These are phyloP conservation scores for Corbicula japonica DNA, from an alignment of 2,888 invertebrate genomes.

Conservation along the genomic window DNA sequence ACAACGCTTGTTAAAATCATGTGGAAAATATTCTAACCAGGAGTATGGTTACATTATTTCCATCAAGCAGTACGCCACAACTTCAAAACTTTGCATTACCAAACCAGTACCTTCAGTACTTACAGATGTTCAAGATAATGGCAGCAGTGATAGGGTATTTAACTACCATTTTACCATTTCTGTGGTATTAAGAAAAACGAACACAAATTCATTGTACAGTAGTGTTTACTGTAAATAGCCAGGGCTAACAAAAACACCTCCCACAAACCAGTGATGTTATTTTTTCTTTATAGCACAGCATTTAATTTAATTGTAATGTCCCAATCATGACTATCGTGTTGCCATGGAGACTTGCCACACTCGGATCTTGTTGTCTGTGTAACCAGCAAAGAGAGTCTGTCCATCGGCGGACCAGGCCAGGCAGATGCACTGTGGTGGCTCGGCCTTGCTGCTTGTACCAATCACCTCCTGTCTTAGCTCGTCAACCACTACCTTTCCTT, in stretches of 20 bases:
- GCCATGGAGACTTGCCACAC: slow-evolving; percentile 96
- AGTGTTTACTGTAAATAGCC: slow-evolving; percentile 53
- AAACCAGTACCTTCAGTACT: too few species aligned
- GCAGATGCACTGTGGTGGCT: slow-evolving; percentile 98
- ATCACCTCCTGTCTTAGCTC: slow-evolving; percentile 99
- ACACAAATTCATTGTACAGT: slow-evolving; percentile 25
- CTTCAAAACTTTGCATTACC: too few species aligned
- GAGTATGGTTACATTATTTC: too few species aligned
- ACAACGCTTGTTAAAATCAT: too few species aligned
- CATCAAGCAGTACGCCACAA: too few species aligned
- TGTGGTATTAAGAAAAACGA: slow-evolving; percentile 29
- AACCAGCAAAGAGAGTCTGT: slow-evolving; percentile 99
- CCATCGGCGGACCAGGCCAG: slow-evolving; percentile 99
- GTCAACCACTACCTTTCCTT: slow-evolving; percentile 99
- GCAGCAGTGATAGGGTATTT: too few species aligned
- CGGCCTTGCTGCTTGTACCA: slow-evolving; percentile 91
- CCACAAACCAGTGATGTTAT: slow-evolving; percentile 28
- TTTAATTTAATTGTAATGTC: slow-evolving; percentile 17
- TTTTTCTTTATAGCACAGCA: too few species aligned
- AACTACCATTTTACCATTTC: too few species aligned
- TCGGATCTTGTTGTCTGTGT: slow-evolving; percentile 98
- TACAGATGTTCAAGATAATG: too few species aligned
- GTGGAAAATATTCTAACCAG: too few species aligned
- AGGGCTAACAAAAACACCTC: slow-evolving; percentile 35
- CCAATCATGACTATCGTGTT: slow-evolving; percentile 58